These are phyloP conservation scores for Cottus gobio DNA, from an alignment of 2,113 vertebrate genomes.

Conservation along the genomic window DNA sequence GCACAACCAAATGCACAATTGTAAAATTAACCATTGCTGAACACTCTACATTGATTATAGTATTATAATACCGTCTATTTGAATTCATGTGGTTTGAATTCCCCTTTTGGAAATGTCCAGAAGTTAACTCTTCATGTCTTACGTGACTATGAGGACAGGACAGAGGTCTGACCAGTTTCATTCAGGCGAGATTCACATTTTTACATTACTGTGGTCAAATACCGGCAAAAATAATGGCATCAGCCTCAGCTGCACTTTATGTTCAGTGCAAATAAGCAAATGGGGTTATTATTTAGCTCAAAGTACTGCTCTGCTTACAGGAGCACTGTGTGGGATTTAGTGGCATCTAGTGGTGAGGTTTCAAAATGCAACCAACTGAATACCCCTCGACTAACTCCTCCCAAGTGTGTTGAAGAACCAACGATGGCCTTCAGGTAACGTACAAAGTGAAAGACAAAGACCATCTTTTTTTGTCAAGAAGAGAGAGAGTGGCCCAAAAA, in stretches of 20 bases:
- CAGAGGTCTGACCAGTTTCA: background rate
- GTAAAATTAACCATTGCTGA: background rate
- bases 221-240: background rate
- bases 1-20: background rate
- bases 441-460: background rate
- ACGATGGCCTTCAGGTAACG: background rate
- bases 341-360: background rate
- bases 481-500: background rate
- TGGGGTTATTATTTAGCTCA: background rate
- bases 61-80: constrained; percentile 1
- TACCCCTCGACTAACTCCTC: no score
- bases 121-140: background rate
- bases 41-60: background rate
- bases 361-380: no score
- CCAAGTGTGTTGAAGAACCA: background rate
- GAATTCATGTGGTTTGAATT: background rate
- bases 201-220: background rate
- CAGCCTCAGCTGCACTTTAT: background rate
- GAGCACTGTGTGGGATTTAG: background rate
- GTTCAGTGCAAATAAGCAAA: background rate
- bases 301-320: background rate
- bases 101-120: background rate
- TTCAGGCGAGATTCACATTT: no score
- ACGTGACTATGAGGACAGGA: background rate
- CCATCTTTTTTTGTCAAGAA: background rate